These are phyloP conservation scores for Chymomyza procnemis DNA, from an alignment of 2,888 invertebrate genomes.

Conservation along the genomic window DNA sequence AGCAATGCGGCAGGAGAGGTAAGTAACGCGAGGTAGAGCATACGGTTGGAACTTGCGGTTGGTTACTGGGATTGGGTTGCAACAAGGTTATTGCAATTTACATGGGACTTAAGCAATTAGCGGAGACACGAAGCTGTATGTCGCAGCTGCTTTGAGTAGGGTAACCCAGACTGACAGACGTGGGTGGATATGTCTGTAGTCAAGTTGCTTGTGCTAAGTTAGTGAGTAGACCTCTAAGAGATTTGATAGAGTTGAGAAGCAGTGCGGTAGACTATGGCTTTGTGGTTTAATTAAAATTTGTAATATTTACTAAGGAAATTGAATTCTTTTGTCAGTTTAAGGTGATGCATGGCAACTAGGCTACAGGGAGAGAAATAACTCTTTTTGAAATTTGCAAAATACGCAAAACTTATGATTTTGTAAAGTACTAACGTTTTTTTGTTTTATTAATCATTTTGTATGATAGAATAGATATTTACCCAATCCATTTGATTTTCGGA, in stretches of 20 bases:
- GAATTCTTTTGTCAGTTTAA: too few species aligned
- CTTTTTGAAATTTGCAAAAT: too few species aligned
- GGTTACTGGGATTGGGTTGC: background rate
- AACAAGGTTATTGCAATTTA: conserved; percentile 10
- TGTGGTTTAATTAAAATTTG: too few species aligned
- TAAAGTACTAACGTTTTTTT: too few species aligned
- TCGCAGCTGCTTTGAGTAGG: background rate
- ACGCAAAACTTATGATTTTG: too few species aligned
- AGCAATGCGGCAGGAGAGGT: conserved; percentile 85
- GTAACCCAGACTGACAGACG: background rate
- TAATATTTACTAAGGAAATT: too few species aligned
- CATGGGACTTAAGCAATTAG: conserved; percentile 17
- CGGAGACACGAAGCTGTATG: background rate
- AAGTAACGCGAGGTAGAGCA: conserved; percentile 40
- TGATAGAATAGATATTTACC: too few species aligned
- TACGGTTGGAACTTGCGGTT: background rate
- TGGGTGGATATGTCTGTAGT: background rate
- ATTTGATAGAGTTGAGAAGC: background rate
- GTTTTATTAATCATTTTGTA: too few species aligned
- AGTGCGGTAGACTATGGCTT: too few species aligned
- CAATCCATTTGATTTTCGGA: too few species aligned
- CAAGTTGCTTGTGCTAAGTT: background rate
- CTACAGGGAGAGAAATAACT: too few species aligned
- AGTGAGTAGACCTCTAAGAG: background rate
- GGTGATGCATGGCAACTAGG: too few species aligned